Base-by-base conservation (phyloP, 2,113 vertebrate genomes). In the Nerophis ophidion region DNA sequence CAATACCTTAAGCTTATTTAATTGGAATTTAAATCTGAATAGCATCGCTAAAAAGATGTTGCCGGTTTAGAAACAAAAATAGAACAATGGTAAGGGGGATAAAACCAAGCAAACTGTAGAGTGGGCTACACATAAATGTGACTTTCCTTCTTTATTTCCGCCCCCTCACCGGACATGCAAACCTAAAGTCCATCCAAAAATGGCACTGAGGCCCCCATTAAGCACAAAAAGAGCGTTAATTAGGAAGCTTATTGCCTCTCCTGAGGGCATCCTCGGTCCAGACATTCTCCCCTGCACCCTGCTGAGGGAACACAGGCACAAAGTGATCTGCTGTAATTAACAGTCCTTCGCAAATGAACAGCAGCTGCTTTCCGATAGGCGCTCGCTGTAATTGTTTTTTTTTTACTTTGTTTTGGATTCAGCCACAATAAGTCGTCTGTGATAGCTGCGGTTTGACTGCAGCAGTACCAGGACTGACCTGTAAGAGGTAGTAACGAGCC, bases 221-320 rank as follows among this genome's bases (percentile, higher is more conserved):
- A 84, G 81, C 85, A 81, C 81, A 89, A 85, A 86, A 85, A 83
- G 74, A 57, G 70, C 86, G 88, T 89, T 91, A 89, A 91, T 89
- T 90, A 89, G 81, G 85, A 84, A 84, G 88, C 86, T 86, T 89
- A 85, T 80, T 84, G 84, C 82, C 75, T 83, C 81, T 87, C 84
- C 74, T 56, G 80, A 77, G 84, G 85, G 77, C 61, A 52, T 19
- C 46, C 63, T 61, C 65, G 69, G 70, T 81, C 72, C 74, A 68
- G 74, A 76, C 69, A 66, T 74, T 73, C 69, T 60, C 57, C 77
- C 61, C 58, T 70, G 72, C 79, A 77, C 76, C 79, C 77, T 75
- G 68, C 79, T 73, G 72, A 70, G 79, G 84, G 71, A 81, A 72
- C 59, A 44, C 19, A 71, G 62, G 55, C 60, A 9, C 57, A 69